Evolutionary conservation across 1,140 invertebrate genomes (phyloP), one percentile per base, ranked within the genome.

Genomic region (Rhopalosiphum maidis): DNA sequence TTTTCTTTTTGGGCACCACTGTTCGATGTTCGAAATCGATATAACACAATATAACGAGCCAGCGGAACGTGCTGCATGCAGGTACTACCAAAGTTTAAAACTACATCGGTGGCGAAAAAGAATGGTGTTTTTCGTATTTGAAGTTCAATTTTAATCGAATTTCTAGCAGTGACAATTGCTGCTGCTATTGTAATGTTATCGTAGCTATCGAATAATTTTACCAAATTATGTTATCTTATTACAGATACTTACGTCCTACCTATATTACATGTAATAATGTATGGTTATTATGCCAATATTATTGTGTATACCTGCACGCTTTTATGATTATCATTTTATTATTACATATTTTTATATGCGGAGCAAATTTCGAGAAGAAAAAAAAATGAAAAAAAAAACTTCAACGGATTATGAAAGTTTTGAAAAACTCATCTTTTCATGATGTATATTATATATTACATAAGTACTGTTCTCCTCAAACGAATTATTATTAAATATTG

Each of bases 61-160:
- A 21, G 41, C 35, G 5, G 46, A 35, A n/a, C 60, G 30, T 77
- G 60, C n/a, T 85, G 23, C 46, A 92, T 85, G 23, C 46, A 92
- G 77, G 91, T 54, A 54, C 85, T 83, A 48, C 18, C 91, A 92
- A 92, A 92, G 91, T 92, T 83, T 92, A 83, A 37, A 92, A 91
- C 46, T 83, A 91, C 90, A 83, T 7, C 3, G 77, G 8, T 1
- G 68, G 68, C 30, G 46, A 43, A 9, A 51, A 43, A 83, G 54
- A 91, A 83, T 51, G 22, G 60, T 30, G 3, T 92, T 83, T 83
- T 92, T 54, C 77, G n/a, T 11, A 43, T 85, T 92, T 92, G n/a
- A 35, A 46, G 46, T 92, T 51, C 46, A n/a, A 43, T 46, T 92
- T 92, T 92, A 92, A 92, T 92, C 91, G 46, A 92, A 51, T 92